Evolutionary conservation across 2,797 vertebrate species (phyloP).

Genomic region (Onychomys torridus): DNA sequence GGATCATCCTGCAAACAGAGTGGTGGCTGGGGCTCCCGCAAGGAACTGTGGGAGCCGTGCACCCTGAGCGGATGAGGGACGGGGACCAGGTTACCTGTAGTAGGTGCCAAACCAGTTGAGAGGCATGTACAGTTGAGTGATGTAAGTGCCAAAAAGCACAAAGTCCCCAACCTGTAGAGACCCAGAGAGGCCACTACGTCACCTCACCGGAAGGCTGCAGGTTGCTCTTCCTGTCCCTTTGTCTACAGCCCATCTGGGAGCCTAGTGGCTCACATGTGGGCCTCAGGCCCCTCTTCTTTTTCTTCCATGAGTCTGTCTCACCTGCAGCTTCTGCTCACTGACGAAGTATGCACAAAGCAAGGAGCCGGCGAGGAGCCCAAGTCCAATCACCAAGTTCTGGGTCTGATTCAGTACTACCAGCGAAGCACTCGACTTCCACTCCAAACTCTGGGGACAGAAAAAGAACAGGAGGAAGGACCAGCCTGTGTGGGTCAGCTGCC

Average conservation of each 20-base stretch:
- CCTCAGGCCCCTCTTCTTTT: background rate
- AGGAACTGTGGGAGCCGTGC: background rate
- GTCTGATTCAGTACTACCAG: slow-evolving; percentile 97
- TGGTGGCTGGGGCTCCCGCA: background rate
- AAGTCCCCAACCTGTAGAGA: slow-evolving; percentile 94
- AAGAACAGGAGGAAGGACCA: background rate
- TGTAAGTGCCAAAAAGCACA: slow-evolving; percentile 97
- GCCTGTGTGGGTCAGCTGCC: background rate
- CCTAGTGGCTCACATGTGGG: background rate
- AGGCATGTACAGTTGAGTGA: slow-evolving; percentile 96
- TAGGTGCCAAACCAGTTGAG: slow-evolving; percentile 99
- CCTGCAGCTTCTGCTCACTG: slow-evolving; percentile 93
- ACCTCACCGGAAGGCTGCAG: background rate
- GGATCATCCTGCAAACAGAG: slow-evolving; percentile 93
- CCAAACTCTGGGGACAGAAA: slow-evolving; percentile 87
- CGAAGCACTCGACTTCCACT: slow-evolving; percentile 96
- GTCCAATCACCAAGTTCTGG: slow-evolving; percentile 95
- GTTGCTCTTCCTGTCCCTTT: background rate
- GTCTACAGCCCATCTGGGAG: background rate
- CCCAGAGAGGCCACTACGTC: background rate
- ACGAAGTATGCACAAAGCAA: slow-evolving; percentile 97
- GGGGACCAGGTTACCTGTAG: slow-evolving; percentile 91
- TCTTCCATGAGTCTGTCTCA: slow-evolving; percentile 76
- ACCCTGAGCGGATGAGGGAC: background rate
- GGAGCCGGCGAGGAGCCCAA: slow-evolving; percentile 94